These are phyloP conservation scores for Procavia capensis DNA, from an alignment of 2,113 vertebrate species.

Conservation along the genomic window DNA sequence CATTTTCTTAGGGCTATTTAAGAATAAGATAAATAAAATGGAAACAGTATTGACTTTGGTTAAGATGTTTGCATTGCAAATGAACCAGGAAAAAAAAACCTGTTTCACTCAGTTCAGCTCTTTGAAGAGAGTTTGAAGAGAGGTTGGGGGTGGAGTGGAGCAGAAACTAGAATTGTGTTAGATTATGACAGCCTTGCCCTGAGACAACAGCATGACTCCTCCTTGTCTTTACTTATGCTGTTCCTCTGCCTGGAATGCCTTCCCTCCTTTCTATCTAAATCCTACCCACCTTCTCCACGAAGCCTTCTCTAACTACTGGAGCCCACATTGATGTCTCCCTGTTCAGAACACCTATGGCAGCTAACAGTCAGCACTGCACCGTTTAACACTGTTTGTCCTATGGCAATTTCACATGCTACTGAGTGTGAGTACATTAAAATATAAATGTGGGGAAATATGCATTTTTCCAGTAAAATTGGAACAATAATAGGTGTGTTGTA, in stretches of 20 bases:
- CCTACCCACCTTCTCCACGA: conserved; percentile 83
- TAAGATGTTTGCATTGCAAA: conserved; percentile 65
- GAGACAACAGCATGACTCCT: conserved; percentile 84
- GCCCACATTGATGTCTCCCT: conserved; percentile 83
- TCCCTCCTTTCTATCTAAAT: conserved; percentile 84
- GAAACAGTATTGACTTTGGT: conserved; percentile 57
- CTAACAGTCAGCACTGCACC: conserved; percentile 83
- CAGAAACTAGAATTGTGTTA: conserved; percentile 81
- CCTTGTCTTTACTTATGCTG: conserved; percentile 84
- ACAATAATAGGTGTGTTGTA: conserved; percentile 65
- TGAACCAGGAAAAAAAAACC: conserved; percentile 72
- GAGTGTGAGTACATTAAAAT: conserved; percentile 85
- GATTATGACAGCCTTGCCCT: conserved; percentile 81
- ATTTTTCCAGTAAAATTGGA: conserved; percentile 77
- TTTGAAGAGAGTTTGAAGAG: conserved; percentile 78
- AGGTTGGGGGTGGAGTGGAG: conserved; percentile 81
- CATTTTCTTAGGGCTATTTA: conserved; percentile 61
- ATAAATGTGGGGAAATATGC: conserved; percentile 81
- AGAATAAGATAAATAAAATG: conserved; percentile 65
- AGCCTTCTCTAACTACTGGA: conserved; percentile 82
- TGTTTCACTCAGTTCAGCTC: conserved; percentile 72
- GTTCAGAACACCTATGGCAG: conserved; percentile 84
- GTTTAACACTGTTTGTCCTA: conserved; percentile 85
- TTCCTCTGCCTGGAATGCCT: conserved; percentile 84
- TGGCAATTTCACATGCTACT: conserved; percentile 84